A percentile compares a stretch with the other conserved stretches of the same genome.
These are phyloP conservation scores for Myopa testacea DNA, from an alignment of 2,888 invertebrate genomes.

Conservation along the genomic window DNA sequence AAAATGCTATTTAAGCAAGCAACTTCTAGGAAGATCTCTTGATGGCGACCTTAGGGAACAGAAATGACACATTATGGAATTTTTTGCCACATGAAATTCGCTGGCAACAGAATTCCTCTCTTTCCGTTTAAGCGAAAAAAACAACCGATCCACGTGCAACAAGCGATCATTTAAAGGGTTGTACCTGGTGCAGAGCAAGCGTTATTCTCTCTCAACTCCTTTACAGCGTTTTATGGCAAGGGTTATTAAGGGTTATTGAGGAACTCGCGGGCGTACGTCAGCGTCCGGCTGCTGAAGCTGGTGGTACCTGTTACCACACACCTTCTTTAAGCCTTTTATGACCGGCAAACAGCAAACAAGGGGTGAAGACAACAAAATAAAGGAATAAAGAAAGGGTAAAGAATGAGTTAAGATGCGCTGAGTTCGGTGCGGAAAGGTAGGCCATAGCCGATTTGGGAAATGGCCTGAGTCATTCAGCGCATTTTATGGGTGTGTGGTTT, in stretches of 20 bases:
- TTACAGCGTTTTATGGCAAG: slow-evolving; percentile 45
- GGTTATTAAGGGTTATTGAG: slow-evolving; percentile 36
- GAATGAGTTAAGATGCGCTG: slow-evolving; percentile 56
- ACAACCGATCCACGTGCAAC: not conserved
- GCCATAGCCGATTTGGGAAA: slow-evolving; percentile 42
- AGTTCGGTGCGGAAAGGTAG: slow-evolving; percentile 49
- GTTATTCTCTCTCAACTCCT: slow-evolving; percentile 44
- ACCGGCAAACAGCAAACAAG: slow-evolving; percentile 50
- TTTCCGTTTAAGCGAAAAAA: too few species aligned
- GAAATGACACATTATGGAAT: not conserved
- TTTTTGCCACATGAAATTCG: not conserved
- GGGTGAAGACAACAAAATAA: not conserved
- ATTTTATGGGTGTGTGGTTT: slow-evolving; percentile 67
- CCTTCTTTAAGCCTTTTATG: slow-evolving; percentile 63
- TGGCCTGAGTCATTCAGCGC: slow-evolving; percentile 45
- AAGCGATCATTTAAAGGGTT: slow-evolving; percentile 52
- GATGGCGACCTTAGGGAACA: not conserved
- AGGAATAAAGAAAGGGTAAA: not conserved
- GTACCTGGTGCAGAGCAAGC: slow-evolving; percentile 43
- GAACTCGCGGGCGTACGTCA: slow-evolving; percentile 39
- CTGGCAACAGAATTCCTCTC: not conserved
- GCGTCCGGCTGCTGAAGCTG: not conserved
- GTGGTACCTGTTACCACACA: slow-evolving; percentile 53
- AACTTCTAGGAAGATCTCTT: slow-evolving; percentile 21
- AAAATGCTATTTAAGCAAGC: slow-evolving; percentile 47